Base-by-base conservation (phyloP, 2,797 vertebrate genomes). In the Cottoperca gobio region DNA sequence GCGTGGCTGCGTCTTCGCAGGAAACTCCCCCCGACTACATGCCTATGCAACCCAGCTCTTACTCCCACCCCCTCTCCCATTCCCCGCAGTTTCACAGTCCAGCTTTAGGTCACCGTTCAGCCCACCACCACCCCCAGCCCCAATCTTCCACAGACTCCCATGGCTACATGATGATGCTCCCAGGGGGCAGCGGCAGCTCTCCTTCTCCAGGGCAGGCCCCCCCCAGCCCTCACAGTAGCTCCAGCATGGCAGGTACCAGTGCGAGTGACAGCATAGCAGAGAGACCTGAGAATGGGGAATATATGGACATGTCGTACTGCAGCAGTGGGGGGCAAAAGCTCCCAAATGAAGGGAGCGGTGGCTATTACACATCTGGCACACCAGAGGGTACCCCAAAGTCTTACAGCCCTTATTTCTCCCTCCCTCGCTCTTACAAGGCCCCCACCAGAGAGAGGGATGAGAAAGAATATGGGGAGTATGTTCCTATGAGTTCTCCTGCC, bases 81-180 rank as follows among this genome's bases (percentile, higher is more conserved):
- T 94, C 89, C 43, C 95, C 96, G 1, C 96, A 95, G 85, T 86
- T 90, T 60, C 95, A 95, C 86, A 93, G 88, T 35, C 90, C 89
- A 1, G 78, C 86, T 37, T 61, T 89, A 33, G 76, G 57, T 0
- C 52, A 72, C 6, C 86, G 89, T 12, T 86, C 84, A 2, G 73
- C 94, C 91, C 35, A 93, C 89, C 89, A 94, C 91, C 89, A 79
- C 13, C 82, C n/a, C 0, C 94, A 95, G 78, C 86, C 96, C 0
- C 91, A 89, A 6, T 72, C 92, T 50, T 89, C 90, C 81, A 89
- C 95, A 13, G 97, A 99, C 82, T 92, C 97, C 40, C 95, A 96
- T 54, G 97, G 97, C 42, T 99, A 99, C 79, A 99, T 99, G 98
- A 97, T 99, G 97, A 99, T 99, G 97, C 96, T 98, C 87, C 97